These are phyloP conservation scores for Volucella zonaria DNA, from an alignment of 2,888 invertebrate genomes.

Conservation along the genomic window DNA sequence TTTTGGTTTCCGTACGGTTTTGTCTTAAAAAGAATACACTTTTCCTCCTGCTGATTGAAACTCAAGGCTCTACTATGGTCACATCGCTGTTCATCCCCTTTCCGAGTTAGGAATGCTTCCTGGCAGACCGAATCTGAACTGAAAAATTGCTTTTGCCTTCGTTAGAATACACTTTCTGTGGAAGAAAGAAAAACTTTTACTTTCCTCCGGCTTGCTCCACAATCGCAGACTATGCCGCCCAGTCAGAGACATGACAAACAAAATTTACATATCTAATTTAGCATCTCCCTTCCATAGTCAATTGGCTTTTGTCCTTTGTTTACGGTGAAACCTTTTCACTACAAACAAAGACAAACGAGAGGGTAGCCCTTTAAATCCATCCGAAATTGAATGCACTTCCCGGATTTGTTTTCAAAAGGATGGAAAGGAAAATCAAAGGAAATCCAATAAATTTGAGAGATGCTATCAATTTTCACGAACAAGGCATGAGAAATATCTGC, in stretches of 20 bases:
- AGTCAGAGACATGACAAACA: slow-evolving; percentile 9
- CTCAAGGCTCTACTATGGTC: too few relatives aligned
- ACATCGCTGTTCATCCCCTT: too few relatives aligned
- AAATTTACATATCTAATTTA: slow-evolving; percentile 33
- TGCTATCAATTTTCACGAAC: background rate
- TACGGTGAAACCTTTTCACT: background rate
- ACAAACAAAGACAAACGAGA: background rate
- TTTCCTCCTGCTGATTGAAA: too few relatives aligned
- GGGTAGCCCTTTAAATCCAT: background rate
- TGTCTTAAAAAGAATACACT: too few relatives aligned
- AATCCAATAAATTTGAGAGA: slow-evolving; percentile 18
- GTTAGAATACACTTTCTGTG: background rate
- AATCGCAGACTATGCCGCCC: slow-evolving; percentile 2
- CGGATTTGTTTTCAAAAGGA: slow-evolving; percentile 3
- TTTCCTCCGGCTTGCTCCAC: background rate
- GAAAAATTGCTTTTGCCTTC: background rate
- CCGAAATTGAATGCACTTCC: slow-evolving; percentile 8
- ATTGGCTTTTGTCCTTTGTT: slow-evolving; percentile 3
- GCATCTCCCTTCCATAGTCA: slow-evolving; percentile 10
- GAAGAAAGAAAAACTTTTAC: slow-evolving; percentile 9
- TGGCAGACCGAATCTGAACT: background rate
- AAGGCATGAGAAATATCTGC: background rate
- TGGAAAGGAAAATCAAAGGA: slow-evolving; percentile 2
- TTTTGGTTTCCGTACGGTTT: too few relatives aligned
- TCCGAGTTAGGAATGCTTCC: background rate